Percentiles rank a stretch among this genome's conserved stretches.
Conservation (phyloP, 2,888 invertebrate genomes). For the Microctonus hyperodae region DNA sequence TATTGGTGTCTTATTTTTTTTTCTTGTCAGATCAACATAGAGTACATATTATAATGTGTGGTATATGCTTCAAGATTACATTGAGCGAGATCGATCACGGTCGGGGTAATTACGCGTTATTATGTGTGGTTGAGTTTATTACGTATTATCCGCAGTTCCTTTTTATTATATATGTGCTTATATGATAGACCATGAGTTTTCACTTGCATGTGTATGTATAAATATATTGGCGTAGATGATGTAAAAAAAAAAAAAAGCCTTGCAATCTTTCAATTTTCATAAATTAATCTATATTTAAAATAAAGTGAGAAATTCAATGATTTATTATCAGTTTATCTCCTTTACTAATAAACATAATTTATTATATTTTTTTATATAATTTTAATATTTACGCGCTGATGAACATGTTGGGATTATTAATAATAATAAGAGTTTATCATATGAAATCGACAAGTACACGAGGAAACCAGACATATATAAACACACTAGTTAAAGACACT, state of each 20-base stretch:
- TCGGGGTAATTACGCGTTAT: conserved; percentile 54
- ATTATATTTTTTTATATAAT: neutral
- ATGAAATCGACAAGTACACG: neutral
- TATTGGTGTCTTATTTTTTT: conserved; percentile 20
- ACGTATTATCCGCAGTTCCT: conserved; percentile 56
- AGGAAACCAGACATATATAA: neutral
- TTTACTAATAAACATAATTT: neutral
- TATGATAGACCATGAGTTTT: neutral
- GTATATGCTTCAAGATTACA: conserved; percentile 48
- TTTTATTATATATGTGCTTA: conserved; percentile 35
- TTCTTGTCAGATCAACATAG: conserved; percentile 39
- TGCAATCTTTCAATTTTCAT: conserved; percentile 30
- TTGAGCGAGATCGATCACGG: conserved; percentile 52
- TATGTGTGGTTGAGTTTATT: conserved; percentile 55
- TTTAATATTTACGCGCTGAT: neutral
- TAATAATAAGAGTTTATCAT: neutral
- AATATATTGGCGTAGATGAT: neutral
- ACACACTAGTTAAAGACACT: conserved; percentile 3
- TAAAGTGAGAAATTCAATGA: conserved; percentile 17
- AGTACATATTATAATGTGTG: conserved; percentile 24
- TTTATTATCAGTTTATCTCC: neutral
- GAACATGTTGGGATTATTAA: neutral
- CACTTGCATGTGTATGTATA: neutral
- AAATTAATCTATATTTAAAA: conserved; percentile 31
- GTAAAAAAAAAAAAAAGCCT: neutral